Percentiles rank a stretch among this genome's conserved stretches.
Conservation (phyloP, 2,113 vertebrate species). For the Lanius collurio region DNA sequence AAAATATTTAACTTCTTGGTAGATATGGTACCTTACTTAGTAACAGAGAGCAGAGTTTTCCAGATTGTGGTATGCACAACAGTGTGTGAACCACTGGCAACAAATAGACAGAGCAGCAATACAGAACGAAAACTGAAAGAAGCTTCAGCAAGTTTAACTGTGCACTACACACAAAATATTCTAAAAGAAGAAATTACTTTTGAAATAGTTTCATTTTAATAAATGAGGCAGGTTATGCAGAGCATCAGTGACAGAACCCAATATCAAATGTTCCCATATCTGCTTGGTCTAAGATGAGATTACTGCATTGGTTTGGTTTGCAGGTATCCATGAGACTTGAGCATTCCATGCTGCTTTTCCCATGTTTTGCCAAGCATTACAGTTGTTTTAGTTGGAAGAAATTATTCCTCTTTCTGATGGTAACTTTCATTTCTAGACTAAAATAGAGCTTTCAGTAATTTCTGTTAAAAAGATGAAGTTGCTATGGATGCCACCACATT, state of each 20-base stretch:
- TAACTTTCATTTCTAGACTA: not conserved
- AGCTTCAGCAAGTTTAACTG: not conserved
- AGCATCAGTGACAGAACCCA: not conserved
- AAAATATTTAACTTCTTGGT: not conserved
- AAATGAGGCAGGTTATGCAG: not conserved
- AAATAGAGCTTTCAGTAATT: not conserved
- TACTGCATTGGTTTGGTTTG: not conserved
- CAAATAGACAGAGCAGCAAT: not conserved
- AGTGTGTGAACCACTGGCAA: not conserved
- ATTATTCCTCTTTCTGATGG: not conserved
- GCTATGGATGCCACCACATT: not conserved
- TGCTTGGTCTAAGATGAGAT: not conserved
- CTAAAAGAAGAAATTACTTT: not conserved
- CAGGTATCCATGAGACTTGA: not conserved
- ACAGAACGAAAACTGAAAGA: not conserved
- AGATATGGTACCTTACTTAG: not conserved
- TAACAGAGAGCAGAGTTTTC: not conserved
- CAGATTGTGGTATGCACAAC: not conserved
- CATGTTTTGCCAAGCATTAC: not conserved
- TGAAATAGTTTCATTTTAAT: not conserved
- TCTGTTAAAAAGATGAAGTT: not conserved
- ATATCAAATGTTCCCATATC: accelerated
- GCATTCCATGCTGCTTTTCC: not conserved
- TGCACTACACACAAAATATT: not conserved
- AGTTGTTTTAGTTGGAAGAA: not conserved